Percentiles rank a stretch among this genome's conserved stretches.
These are phyloP conservation scores for Tautogolabrus adspersus DNA, from an alignment of 2,113 vertebrate genomes.

Conservation along the genomic window DNA sequence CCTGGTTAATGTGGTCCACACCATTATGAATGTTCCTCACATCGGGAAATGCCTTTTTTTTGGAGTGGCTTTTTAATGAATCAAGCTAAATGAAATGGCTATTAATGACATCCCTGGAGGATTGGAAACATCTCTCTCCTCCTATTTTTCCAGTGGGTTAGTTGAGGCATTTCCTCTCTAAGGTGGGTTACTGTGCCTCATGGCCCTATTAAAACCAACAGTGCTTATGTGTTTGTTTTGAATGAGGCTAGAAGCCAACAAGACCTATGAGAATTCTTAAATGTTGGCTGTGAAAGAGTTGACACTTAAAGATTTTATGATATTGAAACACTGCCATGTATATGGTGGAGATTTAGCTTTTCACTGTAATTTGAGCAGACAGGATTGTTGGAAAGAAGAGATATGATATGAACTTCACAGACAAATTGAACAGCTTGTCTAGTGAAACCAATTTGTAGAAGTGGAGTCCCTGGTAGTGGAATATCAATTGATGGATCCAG, in stretches of 20 bases:
- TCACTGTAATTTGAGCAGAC: neutral
- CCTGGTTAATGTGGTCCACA: conserved; percentile 49
- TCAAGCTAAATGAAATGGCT: conserved; percentile 73
- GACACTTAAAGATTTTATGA: conserved; percentile 36
- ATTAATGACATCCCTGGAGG: conserved; percentile 70
- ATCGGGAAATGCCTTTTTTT: conserved; percentile 64
- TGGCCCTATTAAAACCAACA: conserved; percentile 63
- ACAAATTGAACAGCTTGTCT: neutral
- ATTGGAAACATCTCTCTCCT: conserved; percentile 50
- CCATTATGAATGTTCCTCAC: conserved; percentile 56
- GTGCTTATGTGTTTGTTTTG: conserved; percentile 69
- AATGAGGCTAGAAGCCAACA: conserved; percentile 56
- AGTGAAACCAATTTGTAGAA: neutral
- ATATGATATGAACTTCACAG: neutral
- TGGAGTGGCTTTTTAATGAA: conserved; percentile 45
- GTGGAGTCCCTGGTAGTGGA: neutral
- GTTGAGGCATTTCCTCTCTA: conserved; percentile 71
- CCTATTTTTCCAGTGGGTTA: conserved; percentile 70
- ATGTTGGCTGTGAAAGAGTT: conserved; percentile 32
- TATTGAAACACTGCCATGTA: conserved; percentile 22
- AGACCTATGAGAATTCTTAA: conserved; percentile 45
- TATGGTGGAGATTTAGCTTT: neutral
- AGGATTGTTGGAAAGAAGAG: neutral
- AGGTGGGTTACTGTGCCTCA: conserved; percentile 63
- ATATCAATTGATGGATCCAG: neutral